Conservation (phyloP, 2,113 vertebrate genomes). For the Azemiops feae region DNA sequence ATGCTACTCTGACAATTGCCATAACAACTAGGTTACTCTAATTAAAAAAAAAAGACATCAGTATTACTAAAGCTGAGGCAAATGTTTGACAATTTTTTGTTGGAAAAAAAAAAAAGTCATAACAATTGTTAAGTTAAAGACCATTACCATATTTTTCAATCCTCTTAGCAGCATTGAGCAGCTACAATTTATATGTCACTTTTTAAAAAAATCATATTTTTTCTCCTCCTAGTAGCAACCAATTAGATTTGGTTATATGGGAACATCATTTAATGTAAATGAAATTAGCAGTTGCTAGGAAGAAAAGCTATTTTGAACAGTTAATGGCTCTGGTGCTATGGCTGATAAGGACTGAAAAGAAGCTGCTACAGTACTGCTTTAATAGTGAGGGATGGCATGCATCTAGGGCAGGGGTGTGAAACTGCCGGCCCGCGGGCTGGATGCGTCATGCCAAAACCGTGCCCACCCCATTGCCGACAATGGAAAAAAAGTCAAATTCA, state of each 20-base stretch:
- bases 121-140: background rate
- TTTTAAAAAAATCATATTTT: background rate
- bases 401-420: background rate
- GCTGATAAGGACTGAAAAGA: background rate
- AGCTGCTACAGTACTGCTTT: background rate
- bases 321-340: background rate
- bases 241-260: background rate
- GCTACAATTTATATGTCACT: background rate
- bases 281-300: background rate
- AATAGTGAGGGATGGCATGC: background rate
- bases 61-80: background rate
- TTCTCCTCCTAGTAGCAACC: background rate
- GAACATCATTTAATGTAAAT: background rate
- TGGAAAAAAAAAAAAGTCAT: background rate
- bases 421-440: too few species aligned
- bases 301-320: background rate
- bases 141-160: background rate
- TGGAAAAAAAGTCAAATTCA: too few species aligned
- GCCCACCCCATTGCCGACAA: too few species aligned
- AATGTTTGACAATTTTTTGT: background rate
- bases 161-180: background rate
- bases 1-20: conserved; percentile 3
- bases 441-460: too few species aligned
- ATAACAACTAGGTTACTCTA: background rate
- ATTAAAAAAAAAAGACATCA: background rate